These are phyloP conservation scores for Himalopsyche japonica DNA, from an alignment of 2,888 invertebrate species.

Conservation along the genomic window DNA sequence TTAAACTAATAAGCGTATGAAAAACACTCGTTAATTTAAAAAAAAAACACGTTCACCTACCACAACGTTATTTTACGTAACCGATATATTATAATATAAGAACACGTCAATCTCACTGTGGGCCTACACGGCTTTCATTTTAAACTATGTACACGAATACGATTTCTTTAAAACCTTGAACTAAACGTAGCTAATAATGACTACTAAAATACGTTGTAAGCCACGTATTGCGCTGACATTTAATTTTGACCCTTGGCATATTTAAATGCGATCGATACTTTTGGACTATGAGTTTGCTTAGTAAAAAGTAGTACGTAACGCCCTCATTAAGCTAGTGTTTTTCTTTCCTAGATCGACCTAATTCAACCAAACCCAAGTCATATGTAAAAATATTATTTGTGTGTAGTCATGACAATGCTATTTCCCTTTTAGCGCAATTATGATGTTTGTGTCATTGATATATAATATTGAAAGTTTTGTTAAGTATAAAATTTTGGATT, in stretches of 20 bases:
- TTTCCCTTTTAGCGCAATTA: too few species aligned
- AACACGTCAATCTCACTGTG: neutral
- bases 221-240: neutral
- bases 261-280: neutral
- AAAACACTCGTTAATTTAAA: too few species aligned
- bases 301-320: neutral
- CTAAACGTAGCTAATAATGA: neutral
- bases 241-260: neutral
- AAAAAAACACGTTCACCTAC: neutral
- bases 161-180: neutral
- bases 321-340: neutral
- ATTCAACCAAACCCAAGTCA: neutral
- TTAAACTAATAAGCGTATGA: too few species aligned
- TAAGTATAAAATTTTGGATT: too few species aligned
- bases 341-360: neutral
- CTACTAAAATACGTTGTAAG: neutral
- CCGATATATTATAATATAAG: neutral
- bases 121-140: neutral
- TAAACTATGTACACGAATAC: neutral
- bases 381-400: too few species aligned
- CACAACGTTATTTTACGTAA: neutral
- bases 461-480: too few species aligned
- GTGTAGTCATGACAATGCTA: too few species aligned
- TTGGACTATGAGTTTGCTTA: neutral
- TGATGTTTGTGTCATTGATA: too few species aligned